Base-by-base conservation (phyloP, 2,888 invertebrate genomes). In the Zygaena filipendulae region DNA sequence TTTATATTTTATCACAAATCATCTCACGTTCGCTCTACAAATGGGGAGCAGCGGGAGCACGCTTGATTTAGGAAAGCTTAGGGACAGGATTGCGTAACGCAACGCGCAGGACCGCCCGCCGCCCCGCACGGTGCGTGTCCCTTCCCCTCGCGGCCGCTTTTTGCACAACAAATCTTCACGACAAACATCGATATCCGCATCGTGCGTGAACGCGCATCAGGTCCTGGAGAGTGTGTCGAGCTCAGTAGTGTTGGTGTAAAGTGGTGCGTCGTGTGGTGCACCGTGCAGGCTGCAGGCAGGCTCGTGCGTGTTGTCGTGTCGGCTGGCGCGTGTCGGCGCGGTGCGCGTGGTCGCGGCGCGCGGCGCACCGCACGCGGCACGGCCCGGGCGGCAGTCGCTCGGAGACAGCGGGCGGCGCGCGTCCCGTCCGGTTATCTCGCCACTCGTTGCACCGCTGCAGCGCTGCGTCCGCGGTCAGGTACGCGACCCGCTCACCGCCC, bases 61-160 rank as follows among this genome's bases (percentile, higher is more conserved):
- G 66, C n/a, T n/a, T n/a, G n/a, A n/a, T n/a, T n/a, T n/a, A n/a
- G n/a, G n/a, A n/a, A n/a, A n/a, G n/a, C n/a, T n/a, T n/a, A n/a
- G n/a, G n/a, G n/a, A n/a, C n/a, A 70, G 58, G 66, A 70, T 74
- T 75, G 77, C 77, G 77, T 77, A 71, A 69, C 77, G 75, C 77
- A 75, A 64, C 71, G 77, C 75, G 77, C 77, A 75, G 74, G 71
- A 68, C 46, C 68, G 52, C 53, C 39, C 64, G 59, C 60, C 62
- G 47, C 56, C 40, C 57, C 58, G 50, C 42, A 32, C 45, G 35
- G 54, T 56, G 60, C 61, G 58, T 59, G 62, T 53, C 55, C 55
- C 52, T 54, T 54, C 59, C 52, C 52, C 47, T n/a, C 45, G 40
- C 40, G 40, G 39, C 38, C 40, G 41, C 42, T 36, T 34, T 39